Evolutionary conservation across 2,113 vertebrate species (phyloP).

Genomic region (Opisthocomus hoazin): DNA sequence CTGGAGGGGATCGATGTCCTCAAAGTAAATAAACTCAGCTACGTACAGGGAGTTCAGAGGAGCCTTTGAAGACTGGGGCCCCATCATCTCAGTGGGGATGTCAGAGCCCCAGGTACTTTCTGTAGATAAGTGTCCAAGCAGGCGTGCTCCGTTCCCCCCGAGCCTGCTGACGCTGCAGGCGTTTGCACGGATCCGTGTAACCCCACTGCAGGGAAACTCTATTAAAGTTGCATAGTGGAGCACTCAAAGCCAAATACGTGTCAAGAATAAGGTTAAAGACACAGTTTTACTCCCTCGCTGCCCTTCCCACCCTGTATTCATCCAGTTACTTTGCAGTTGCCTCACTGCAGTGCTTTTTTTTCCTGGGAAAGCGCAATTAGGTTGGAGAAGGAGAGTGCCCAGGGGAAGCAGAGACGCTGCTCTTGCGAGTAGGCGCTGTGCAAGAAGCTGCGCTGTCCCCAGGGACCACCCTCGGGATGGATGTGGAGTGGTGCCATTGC

Average conservation of each 20-base stretch:
- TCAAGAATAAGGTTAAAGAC: conserved; percentile 34
- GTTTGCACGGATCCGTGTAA: background rate
- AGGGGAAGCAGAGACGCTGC: background rate
- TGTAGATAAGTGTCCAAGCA: background rate
- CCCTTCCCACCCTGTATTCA: background rate
- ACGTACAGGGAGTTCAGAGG: background rate
- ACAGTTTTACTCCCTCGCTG: background rate
- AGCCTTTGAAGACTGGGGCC: background rate
- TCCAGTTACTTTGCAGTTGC: background rate
- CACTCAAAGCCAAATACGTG: background rate
- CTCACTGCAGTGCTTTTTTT: background rate
- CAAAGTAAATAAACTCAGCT: background rate
- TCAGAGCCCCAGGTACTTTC: background rate
- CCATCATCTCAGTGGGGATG: background rate
- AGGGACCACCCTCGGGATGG: rapidly evolving
- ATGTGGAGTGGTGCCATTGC: rapidly evolving
- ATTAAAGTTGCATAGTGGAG: conserved; percentile 10
- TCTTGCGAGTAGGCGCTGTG: rapidly evolving
- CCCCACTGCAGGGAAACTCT: background rate
- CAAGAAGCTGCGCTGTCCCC: background rate
- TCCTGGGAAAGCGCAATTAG: background rate
- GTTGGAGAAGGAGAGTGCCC: background rate
- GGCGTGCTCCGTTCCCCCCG: rapidly evolving
- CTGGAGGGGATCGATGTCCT: background rate
- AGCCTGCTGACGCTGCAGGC: background rate